Conservation (phyloP, 2,113 vertebrate genomes). For the Coptodon bakossiorum region DNA sequence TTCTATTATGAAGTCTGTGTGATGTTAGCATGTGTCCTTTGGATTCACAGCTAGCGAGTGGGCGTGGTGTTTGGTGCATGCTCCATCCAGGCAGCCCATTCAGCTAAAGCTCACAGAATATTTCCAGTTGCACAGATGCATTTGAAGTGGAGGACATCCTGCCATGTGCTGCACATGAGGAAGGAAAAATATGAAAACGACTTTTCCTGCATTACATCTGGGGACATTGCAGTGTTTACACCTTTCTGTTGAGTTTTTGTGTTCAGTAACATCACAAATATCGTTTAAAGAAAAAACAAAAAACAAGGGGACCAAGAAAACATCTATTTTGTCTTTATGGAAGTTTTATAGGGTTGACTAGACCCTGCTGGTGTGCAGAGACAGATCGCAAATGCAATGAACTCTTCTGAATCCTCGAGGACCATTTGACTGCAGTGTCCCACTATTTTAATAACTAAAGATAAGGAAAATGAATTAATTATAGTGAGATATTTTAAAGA, state of each 20-base stretch:
- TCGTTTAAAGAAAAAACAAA: not conserved
- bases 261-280: not conserved
- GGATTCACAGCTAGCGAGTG: not conserved
- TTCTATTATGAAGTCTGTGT: not conserved
- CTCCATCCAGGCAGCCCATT: not conserved
- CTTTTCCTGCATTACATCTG: not conserved
- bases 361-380: not conserved
- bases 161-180: not conserved
- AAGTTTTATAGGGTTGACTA: not conserved
- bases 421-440: not conserved
- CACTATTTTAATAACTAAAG: not conserved
- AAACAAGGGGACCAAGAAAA: not conserved
- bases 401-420: not conserved
- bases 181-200: not conserved
- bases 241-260: not conserved
- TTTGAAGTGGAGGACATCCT: fast-evolving
- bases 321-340: not conserved
- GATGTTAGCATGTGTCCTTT: not conserved
- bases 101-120: not conserved
- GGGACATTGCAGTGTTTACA: not conserved
- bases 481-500: not conserved
- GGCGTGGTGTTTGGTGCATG: no score
- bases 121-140: not conserved
- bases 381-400: not conserved
- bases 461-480: not conserved